Conservation (phyloP, 2,797 vertebrate species). For the Sternarchorhynchus goeldii region DNA sequence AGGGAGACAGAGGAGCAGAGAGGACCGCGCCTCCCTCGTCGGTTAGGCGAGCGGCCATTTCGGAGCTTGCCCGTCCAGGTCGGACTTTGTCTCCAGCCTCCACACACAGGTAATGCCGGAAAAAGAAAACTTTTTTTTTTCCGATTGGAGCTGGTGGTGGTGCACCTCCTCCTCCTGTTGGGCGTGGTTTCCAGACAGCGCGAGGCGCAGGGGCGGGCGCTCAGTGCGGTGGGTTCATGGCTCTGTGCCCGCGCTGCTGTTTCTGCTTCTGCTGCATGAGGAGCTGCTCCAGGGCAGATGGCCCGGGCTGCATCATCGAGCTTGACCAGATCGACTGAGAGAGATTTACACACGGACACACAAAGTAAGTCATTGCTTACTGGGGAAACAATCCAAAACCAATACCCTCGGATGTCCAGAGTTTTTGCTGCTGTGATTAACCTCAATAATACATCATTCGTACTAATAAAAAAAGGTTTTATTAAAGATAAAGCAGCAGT, state of each 20-base stretch:
- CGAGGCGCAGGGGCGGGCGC: constrained; percentile 62
- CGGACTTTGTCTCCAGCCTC: constrained; percentile 79
- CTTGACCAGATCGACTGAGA: constrained; percentile 97
- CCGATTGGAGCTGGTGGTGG: constrained; percentile 69
- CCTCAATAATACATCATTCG: no score
- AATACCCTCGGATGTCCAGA: no score
- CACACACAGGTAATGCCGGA: constrained; percentile 79
- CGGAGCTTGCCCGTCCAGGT: constrained; percentile 66
- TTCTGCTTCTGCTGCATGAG: constrained; percentile 99
- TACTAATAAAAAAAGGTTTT: no score
- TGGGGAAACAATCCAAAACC: background rate
- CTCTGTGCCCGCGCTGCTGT: constrained; percentile 93
- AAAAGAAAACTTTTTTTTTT: constrained; percentile 57
- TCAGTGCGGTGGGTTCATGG: constrained; percentile 99
- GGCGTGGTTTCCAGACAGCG: constrained; percentile 69
- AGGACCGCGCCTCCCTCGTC: constrained; percentile 83
- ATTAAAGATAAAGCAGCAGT: background rate
- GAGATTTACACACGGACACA: background rate
- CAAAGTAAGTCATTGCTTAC: background rate
- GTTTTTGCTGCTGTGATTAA: no score
- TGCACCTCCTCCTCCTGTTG: constrained; percentile 66
- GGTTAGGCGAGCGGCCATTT: constrained; percentile 65
- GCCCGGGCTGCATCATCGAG: constrained; percentile 98
- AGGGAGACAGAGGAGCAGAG: constrained; percentile 65
- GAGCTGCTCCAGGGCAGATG: constrained; percentile 98